Evolutionary conservation across 2,113 vertebrate genomes (phyloP), one percentile per base, ranked within the genome.

Genomic region (Hepsetus odoe): DNA sequence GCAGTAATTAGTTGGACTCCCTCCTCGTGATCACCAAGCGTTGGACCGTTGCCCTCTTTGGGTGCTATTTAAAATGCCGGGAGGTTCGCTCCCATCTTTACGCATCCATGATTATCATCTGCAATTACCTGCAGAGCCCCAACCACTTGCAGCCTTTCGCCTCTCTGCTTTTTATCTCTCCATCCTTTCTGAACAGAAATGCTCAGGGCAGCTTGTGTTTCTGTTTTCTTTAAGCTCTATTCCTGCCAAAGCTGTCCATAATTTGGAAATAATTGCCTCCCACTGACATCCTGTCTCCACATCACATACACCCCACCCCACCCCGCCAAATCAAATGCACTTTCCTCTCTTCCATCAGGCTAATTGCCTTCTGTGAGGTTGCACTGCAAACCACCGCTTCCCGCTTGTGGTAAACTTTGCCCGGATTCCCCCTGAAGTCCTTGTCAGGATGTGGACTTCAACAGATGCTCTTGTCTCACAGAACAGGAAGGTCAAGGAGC

Each of bases 1-100:
- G 85, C 83, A 85, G 85, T 89, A 90, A 92, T 91, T 92, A 92
- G 83, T 76, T 84, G 73, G 69, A 66, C 66, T 53, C 76, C 78
- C 77, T 83, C 79, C 75, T 64, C 1, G 14, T 65, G 80, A 82
- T 84, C 82, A 81, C 81, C 80, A 82, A 79, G 67, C 72, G 84
- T 79, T 78, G 83, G 87, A 89, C 89, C 87, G 68, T 56, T 84
- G 87, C 74, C 86, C 69, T 78, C 66, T 18, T 56, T 79, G 71
- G 35, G 78, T 82, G 70, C 44, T 72, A 0, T 80, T 46, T 82
- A 51, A 77, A 77, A 84, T 76, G 77, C 59, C 77, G 16, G 78
- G 71, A 85, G 81, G 80, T 77, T 75, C 59, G 58, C 83, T 71
- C 61, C 55, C 69, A 71, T 80, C 77, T 65, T 75, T 81, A 88